Conservation (phyloP, 1,140 invertebrate genomes). For the Aphis craccivora region DNA sequence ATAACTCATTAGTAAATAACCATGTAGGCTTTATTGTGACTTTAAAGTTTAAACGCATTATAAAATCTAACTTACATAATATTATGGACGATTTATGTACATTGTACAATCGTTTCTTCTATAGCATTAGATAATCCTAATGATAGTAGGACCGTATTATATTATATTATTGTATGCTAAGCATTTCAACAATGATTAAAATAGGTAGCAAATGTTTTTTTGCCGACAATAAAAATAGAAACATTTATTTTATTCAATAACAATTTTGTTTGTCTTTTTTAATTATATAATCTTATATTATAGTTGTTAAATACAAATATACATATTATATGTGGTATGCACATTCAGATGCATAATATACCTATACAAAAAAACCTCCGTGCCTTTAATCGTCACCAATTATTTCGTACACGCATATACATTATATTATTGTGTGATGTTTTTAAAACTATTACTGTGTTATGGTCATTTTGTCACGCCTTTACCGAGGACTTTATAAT, state of each 20-base stretch:
- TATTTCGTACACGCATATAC: background rate
- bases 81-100: background rate
- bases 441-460: background rate
- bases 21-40: background rate
- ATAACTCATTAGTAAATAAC: background rate
- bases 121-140: background rate
- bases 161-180: background rate
- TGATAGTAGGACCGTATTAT: background rate
- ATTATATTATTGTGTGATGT: background rate
- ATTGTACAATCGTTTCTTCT: background rate
- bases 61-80: background rate
- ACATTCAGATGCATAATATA: background rate
- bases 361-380: background rate
- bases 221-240: background rate
- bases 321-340: background rate
- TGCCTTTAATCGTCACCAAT: background rate
- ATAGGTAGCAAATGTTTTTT: too few species aligned
- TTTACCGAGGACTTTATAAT: background rate
- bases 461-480: background rate
- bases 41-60: background rate
- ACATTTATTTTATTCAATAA: background rate
- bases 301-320: background rate
- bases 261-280: background rate
- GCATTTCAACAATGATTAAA: background rate
- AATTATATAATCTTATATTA: background rate